Conservation (phyloP, 2,797 vertebrate genomes). For the Falco biarmicus region DNA sequence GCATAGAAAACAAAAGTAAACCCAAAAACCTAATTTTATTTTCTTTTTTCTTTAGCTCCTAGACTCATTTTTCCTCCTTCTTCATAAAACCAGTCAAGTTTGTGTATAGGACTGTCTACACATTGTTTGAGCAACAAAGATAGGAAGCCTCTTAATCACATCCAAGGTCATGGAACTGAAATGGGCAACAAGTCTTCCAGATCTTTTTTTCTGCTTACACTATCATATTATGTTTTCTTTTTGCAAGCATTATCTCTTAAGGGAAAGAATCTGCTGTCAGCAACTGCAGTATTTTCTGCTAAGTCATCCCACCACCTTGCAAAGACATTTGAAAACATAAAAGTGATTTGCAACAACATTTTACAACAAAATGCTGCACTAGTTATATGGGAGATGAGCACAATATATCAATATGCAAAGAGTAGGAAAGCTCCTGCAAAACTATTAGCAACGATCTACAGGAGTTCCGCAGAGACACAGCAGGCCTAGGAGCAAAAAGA, state of each 20-base stretch:
- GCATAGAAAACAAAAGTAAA: background rate
- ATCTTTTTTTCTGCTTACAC: slow-evolving; percentile 55
- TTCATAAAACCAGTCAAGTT: background rate
- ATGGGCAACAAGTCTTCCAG: background rate
- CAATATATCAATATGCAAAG: slow-evolving; percentile 6
- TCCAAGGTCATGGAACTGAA: slow-evolving; percentile 28
- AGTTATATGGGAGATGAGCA: background rate
- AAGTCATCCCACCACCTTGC: slow-evolving; percentile 60
- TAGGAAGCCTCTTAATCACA: background rate
- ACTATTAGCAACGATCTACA: background rate
- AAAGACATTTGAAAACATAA: slow-evolving; percentile 43
- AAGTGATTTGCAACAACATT: slow-evolving; percentile 45
- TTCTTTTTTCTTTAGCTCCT: background rate
- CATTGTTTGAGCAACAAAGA: background rate
- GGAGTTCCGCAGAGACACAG: background rate
- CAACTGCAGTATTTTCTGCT: slow-evolving; percentile 44
- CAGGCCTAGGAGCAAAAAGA: background rate
- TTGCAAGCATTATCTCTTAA: slow-evolving; percentile 36
- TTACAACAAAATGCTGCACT: slow-evolving; percentile 27
- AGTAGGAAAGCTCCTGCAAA: background rate
- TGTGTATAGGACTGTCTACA: background rate
- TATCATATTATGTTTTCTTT: background rate
- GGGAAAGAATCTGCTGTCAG: slow-evolving; percentile 36
- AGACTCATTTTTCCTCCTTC: background rate
- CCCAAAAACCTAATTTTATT: background rate